Conservation (phyloP, 2,888 invertebrate genomes). For the Ischnura elegans region DNA sequence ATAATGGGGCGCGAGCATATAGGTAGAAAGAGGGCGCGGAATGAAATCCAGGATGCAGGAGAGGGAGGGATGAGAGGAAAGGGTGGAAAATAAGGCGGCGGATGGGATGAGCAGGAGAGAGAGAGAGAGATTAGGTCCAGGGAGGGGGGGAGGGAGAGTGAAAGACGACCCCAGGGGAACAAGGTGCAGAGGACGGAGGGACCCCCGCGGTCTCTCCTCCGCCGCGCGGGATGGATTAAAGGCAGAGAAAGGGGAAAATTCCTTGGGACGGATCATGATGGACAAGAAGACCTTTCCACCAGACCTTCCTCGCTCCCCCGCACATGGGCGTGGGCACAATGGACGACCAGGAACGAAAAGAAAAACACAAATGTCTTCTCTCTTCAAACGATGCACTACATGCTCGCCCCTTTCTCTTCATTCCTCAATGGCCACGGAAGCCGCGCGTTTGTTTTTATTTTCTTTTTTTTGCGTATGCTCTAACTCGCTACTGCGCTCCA, state of each 20-base stretch:
- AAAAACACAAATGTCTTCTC: background rate
- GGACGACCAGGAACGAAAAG: conserved; percentile 36
- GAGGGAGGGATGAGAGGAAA: background rate
- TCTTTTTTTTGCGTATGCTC: background rate
- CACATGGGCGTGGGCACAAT: background rate
- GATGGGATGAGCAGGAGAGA: background rate
- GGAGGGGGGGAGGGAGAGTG: background rate
- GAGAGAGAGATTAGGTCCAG: background rate
- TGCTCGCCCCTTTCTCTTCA: background rate
- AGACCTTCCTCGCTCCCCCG: background rate
- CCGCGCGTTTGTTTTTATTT: too few species aligned
- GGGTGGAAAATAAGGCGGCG: background rate
- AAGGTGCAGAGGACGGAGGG: background rate
- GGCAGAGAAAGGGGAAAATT: background rate
- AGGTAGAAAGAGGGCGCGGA: too few species aligned
- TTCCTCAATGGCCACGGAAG: background rate
- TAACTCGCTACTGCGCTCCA: background rate
- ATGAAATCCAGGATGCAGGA: too few species aligned
- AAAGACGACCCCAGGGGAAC: background rate
- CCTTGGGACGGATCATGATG: conserved; percentile 15
- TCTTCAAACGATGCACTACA: background rate
- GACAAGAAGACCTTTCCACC: background rate
- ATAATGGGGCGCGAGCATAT: too few species aligned
- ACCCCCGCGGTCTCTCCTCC: too few species aligned
- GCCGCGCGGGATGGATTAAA: background rate